These are phyloP conservation scores for Dunckerocampus dactyliophorus DNA, from an alignment of 2,113 vertebrate species.

Conservation along the genomic window DNA sequence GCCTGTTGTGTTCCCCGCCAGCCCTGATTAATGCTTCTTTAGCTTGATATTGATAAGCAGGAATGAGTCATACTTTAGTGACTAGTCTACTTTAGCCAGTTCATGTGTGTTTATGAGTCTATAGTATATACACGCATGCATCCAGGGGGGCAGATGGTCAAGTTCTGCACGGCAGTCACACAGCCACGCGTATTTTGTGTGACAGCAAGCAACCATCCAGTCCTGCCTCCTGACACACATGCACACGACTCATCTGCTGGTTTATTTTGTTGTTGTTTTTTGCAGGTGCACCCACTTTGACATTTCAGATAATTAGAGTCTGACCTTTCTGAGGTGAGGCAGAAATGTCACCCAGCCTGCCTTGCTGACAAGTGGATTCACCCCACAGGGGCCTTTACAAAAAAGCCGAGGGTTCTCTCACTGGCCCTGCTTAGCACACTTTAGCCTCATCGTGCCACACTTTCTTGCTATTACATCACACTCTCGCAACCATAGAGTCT, in stretches of 20 bases:
- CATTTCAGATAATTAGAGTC: conserved; percentile 73
- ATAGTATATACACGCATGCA: conserved; percentile 13
- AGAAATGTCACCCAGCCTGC: conserved; percentile 67
- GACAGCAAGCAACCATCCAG: conserved; percentile 35
- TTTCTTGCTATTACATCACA: conserved; percentile 29
- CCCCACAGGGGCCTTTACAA: conserved; percentile 44
- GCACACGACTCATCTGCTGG: conserved; percentile 25
- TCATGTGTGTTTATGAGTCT: conserved; percentile 15
- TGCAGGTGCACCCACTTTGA: conserved; percentile 62
- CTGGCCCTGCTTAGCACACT: conserved; percentile 60
- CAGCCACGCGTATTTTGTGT: conserved; percentile 23
- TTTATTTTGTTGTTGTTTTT: conserved; percentile 63
- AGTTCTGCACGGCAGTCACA: conserved; percentile 55
- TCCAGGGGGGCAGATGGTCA: conserved; percentile 58
- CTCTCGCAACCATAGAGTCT: conserved; percentile 18
- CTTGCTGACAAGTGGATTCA: conserved; percentile 60
- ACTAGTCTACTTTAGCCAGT: background rate
- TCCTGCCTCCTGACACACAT: conserved; percentile 19
- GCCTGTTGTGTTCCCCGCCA: conserved; percentile 5
- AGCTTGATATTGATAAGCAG: conserved; percentile 9
- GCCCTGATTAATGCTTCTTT: background rate
- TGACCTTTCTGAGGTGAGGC: conserved; percentile 71
- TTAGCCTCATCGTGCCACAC: conserved; percentile 39
- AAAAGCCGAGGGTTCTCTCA: conserved; percentile 49
- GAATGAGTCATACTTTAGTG: background rate